Base-by-base conservation (phyloP, 2,888 invertebrate species). In the Temnothorax ravouxi region DNA sequence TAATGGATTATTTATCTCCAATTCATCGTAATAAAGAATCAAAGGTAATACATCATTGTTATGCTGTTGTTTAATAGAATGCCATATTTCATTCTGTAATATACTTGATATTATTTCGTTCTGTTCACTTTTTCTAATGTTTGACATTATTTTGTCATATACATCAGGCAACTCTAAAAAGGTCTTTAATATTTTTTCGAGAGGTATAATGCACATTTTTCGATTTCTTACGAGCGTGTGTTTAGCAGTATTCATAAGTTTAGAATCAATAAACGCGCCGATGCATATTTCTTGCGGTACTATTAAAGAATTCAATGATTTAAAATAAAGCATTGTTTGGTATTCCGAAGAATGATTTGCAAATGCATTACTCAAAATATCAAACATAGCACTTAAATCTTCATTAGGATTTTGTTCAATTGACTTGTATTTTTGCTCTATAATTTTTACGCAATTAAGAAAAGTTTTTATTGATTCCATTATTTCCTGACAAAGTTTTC, bases 241-340 rank as follows among this genome's bases (percentile, higher is more conserved):
- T 76, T 64, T 25, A 5, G 6, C 3, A 2, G 18, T 64, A 29
- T 76, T 76, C 9, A 15, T 41, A 66, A 50, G 0, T 6, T 62
- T 76, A 25, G 52, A 9, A 18, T 52, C 64, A 38, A 64, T 76
- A 6, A 21, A 52, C 1, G 52, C 25, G 6, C 13, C 50, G 2
- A 76, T 38, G n/a, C 38, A 52, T 76, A 76, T 21, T 76, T 64
- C 64, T 54, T 76, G 9, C 0, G 64, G 25, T 52, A 54, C 52
- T 76, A 66, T 76, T 13, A 76, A 5, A 52, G n/a, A 2, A 5
- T 47, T 74, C 67, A 62, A 50, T 50, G 21, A 2, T 86, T 86
- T 67, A 66, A 88, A 85, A 56, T 86, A 64, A n/a, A 56, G 13
- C 15, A 85, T 29, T 54, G 72, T 59, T 71, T 67, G 56, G 21